phyloP scores from a whole-genome alignment of 2,888 invertebrate genomes.

The Flexamia atlantica region DNA sequence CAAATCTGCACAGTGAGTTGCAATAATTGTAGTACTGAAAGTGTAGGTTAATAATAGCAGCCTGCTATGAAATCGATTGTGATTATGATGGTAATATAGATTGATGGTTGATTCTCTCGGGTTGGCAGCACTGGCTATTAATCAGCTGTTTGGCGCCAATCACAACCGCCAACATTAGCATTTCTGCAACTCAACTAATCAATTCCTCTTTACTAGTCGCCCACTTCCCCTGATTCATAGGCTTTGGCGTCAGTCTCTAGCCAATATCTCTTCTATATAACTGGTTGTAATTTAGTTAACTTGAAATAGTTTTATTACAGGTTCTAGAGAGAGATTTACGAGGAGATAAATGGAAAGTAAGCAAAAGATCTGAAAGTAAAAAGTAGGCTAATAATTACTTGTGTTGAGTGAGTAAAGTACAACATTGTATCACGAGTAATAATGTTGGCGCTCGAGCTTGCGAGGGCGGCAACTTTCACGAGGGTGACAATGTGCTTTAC shows the following conservation, averaged over 20 bases:
- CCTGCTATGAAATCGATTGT: conserved; percentile 4
- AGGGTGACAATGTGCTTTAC: too few relatives aligned
- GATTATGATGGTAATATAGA: conserved; percentile 32
- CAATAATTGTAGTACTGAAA: background rate
- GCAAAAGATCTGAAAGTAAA: too few relatives aligned
- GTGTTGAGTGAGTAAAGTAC: too few relatives aligned
- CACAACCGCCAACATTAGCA: conserved; percentile 29
- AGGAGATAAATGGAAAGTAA: background rate
- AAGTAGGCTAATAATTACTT: too few relatives aligned
- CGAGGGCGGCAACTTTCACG: too few relatives aligned
- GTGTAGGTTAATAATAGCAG: conserved; percentile 7
- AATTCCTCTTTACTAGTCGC: background rate
- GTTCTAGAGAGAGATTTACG: background rate
- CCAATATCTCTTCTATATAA: background rate
- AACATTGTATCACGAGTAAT: too few relatives aligned
- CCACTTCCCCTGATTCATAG: background rate
- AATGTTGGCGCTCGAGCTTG: too few relatives aligned
- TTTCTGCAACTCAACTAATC: conserved; percentile 38
- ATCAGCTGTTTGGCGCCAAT: conserved; percentile 43
- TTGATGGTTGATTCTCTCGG: conserved; percentile 12
- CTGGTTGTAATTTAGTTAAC: background rate
- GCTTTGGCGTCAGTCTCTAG: background rate
- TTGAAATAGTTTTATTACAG: background rate
- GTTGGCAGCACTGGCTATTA: conserved; percentile 35
- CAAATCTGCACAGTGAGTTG: conserved; percentile 5